These are phyloP conservation scores for Thecocarcelia acutangulata DNA, from an alignment of 2,888 invertebrate genomes.

Conservation along the genomic window DNA sequence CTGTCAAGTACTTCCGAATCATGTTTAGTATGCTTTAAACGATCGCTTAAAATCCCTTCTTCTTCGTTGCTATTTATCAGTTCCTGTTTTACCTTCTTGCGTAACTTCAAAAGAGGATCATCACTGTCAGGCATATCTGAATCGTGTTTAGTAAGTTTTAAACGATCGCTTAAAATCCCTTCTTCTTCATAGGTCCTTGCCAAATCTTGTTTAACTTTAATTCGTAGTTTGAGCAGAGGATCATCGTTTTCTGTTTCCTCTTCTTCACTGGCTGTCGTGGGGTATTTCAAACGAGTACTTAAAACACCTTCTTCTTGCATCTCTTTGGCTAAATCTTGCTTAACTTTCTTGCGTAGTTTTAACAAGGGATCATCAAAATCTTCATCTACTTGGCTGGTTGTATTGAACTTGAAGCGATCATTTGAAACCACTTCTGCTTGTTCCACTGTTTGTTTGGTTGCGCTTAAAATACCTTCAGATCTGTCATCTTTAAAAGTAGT, in stretches of 20 bases:
- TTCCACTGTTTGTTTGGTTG: constrained; percentile 27
- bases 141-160: constrained; percentile 11
- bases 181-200: constrained; percentile 45
- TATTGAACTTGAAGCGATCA: constrained; percentile 1
- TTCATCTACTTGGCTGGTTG: not conserved
- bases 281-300: constrained; percentile 48
- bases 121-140: constrained; percentile 6
- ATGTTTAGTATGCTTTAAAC: constrained; percentile 10
- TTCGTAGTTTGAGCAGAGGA: constrained; percentile 38
- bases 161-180: constrained; percentile 64
- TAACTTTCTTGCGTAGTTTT: constrained; percentile 63
- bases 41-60: constrained; percentile 63
- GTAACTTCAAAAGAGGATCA: constrained; percentile 46
- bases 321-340: constrained; percentile 61
- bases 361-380: constrained; percentile 47
- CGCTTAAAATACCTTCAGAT: constrained; percentile 15
- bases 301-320: constrained; percentile 65
- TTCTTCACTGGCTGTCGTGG: not conserved
- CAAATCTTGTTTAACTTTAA: constrained; percentile 64
- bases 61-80: constrained; percentile 50
- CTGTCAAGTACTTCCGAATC: constrained; percentile 1
- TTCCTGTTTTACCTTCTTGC: constrained; percentile 64
- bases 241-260: constrained; percentile 15
- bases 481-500: not conserved
- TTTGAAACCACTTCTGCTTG: constrained; percentile 6